Percentiles rank a stretch among this genome's conserved stretches.
phyloP scores from a whole-genome alignment of 2,888 invertebrate genomes.

The Nephrocerus scutellatus region DNA sequence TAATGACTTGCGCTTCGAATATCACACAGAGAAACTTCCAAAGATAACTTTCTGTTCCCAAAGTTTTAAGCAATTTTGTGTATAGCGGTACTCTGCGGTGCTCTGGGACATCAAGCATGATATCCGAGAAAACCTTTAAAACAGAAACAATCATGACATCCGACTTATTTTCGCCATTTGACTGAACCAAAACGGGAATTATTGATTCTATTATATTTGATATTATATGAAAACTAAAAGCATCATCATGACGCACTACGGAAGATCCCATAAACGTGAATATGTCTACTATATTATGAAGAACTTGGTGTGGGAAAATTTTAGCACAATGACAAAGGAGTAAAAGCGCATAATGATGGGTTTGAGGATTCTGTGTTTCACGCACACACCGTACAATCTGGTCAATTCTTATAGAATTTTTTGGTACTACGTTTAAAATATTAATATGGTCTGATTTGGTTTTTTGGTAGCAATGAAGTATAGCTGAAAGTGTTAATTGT shows the following conservation, averaged over 20 bases:
- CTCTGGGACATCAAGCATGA: conserved; percentile 85
- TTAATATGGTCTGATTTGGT: conserved; percentile 48
- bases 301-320: conserved; percentile 72
- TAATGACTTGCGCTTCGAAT: conserved; percentile 63
- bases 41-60: conserved; percentile 59
- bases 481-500: conserved; percentile 71
- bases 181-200: conserved; percentile 71
- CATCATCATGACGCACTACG: conserved; percentile 86
- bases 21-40: conserved; percentile 66
- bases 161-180: conserved; percentile 32
- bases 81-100: conserved; percentile 81
- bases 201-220: conserved; percentile 82
- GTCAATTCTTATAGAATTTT: conserved; percentile 45
- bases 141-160: conserved; percentile 55
- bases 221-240: conserved; percentile 91
- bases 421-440: conserved; percentile 45
- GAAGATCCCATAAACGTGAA: conserved; percentile 97
- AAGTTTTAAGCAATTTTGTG: conserved; percentile 65
- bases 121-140: conserved; percentile 83
- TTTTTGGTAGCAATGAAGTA: conserved; percentile 65
- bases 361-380: conserved; percentile 87
- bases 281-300: conserved; percentile 91
- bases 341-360: conserved; percentile 87
- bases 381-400: conserved; percentile 77
- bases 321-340: conserved; percentile 72